phyloP scores from a whole-genome alignment of 2,113 vertebrate species.

The Isurus oxyrinchus region DNA sequence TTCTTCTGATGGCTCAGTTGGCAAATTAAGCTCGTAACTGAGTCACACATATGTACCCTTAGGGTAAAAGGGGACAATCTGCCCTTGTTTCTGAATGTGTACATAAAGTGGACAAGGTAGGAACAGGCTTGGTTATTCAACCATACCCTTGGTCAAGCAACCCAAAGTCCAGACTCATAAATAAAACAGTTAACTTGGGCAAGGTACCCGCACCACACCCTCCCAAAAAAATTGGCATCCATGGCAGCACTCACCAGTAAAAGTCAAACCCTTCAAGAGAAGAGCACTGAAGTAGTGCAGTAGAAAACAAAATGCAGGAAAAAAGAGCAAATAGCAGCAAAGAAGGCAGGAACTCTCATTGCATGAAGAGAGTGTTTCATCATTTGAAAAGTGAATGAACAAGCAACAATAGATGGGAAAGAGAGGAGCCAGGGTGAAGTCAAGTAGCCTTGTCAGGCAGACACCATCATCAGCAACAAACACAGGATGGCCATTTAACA shows the following conservation, averaged over 20 bases:
- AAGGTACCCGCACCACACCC: not conserved
- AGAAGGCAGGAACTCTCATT: not conserved
- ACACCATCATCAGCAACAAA: not conserved
- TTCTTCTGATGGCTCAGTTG: not conserved
- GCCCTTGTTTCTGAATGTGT: not conserved
- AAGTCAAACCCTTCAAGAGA: not conserved
- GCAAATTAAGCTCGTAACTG: not conserved
- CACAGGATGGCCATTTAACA: not conserved
- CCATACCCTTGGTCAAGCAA: not conserved
- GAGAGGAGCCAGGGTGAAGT: not conserved
- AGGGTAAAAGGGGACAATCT: not conserved
- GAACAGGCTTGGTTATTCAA: not conserved
- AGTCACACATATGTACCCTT: not conserved
- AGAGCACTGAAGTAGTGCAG: not conserved
- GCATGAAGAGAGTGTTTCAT: not conserved
- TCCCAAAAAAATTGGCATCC: not conserved
- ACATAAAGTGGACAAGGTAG: not conserved
- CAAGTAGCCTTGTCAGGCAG: not conserved
- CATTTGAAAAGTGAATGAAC: not conserved
- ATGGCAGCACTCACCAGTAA: not conserved
- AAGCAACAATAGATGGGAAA: not conserved
- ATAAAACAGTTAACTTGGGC: not conserved
- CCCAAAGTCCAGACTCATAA: not conserved
- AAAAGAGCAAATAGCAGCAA: not conserved
- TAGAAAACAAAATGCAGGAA: not conserved